Conservation (phyloP, 1,140 invertebrate species). For the Anastatus disparis region DNA sequence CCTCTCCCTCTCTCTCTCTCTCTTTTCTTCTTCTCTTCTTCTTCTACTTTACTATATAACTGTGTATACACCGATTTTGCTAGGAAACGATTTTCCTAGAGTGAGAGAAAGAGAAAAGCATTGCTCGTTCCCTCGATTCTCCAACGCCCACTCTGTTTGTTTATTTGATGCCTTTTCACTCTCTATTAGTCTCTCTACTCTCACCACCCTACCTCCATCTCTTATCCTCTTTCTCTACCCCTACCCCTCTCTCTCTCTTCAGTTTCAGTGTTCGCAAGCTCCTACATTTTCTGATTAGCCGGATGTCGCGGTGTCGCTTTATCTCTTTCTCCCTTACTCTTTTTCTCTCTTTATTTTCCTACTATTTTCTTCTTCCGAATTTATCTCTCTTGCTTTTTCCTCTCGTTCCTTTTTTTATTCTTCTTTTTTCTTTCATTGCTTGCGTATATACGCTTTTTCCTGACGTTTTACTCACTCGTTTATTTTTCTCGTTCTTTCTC, state of each 20-base stretch:
- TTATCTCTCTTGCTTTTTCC: too few species aligned
- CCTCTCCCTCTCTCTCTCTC: constrained; percentile 39
- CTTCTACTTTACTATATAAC: too few species aligned
- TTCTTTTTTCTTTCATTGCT: not conserved
- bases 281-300: constrained; percentile 68
- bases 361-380: not conserved
- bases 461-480: not conserved
- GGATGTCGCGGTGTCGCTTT: constrained; percentile 59
- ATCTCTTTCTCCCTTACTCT: constrained; percentile 31
- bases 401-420: not conserved
- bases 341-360: not conserved
- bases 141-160: constrained; percentile 61
- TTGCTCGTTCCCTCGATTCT: constrained; percentile 36
- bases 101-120: too few species aligned
- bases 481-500: constrained; percentile 25
- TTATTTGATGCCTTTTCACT: constrained; percentile 69
- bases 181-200: constrained; percentile 66
- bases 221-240: too few species aligned
- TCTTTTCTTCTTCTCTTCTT: not conserved
- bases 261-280: too few species aligned
- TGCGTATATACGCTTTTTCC: not conserved
- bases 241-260: not conserved
- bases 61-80: not conserved
- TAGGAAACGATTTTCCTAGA: too few species aligned
- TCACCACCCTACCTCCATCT: not conserved